These are phyloP conservation scores for Eulemur albifrons DNA, from an alignment of 2,797 vertebrate genomes.

Conservation along the genomic window DNA sequence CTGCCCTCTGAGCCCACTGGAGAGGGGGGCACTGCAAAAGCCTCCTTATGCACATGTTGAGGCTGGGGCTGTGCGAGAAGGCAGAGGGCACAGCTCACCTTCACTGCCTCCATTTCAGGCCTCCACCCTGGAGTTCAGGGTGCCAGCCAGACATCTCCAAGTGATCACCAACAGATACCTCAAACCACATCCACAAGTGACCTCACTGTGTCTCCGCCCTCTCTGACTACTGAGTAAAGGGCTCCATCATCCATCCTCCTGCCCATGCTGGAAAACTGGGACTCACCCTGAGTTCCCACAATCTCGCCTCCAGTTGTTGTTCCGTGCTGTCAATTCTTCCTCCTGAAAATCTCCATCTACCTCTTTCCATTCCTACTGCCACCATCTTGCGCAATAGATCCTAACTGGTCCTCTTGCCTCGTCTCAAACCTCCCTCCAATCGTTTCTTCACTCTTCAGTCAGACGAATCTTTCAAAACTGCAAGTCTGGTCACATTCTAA, in stretches of 20 bases:
- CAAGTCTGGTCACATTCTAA: neutral
- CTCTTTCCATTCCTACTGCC: neutral
- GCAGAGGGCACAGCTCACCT: neutral
- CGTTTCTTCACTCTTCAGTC: neutral
- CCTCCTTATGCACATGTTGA: conserved; percentile 66
- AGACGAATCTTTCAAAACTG: neutral
- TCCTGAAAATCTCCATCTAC: neutral
- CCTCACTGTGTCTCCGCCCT: neutral
- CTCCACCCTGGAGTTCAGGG: neutral
- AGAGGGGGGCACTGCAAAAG: neutral
- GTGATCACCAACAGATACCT: neutral
- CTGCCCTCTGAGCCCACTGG: neutral
- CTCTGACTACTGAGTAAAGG: neutral
- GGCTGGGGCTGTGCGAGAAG: neutral
- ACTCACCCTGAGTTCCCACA: neutral
- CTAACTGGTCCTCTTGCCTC: neutral
- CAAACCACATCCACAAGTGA: neutral
- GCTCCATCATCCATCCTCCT: neutral
- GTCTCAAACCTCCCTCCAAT: neutral
- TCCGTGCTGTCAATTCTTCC: neutral
- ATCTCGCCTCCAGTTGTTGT: neutral
- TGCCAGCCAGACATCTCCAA: neutral
- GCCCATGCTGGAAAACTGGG: neutral
- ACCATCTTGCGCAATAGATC: neutral
- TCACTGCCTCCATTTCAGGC: neutral